Evolutionary conservation across 2,888 invertebrate species (phyloP).

Genomic region (Nomada fucata): DNA sequence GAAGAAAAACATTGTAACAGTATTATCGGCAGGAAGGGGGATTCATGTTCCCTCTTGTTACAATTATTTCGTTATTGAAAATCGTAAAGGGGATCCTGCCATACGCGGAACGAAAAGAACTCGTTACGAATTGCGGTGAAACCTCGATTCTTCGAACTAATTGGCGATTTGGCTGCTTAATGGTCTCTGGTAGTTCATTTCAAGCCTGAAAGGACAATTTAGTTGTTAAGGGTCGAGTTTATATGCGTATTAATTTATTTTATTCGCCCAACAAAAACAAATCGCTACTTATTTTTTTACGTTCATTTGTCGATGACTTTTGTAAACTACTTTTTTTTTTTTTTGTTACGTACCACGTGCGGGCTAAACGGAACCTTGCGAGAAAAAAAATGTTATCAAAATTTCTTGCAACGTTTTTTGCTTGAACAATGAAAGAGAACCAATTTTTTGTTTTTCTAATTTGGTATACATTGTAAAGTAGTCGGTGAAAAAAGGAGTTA

Average conservation of each 20-base stretch:
- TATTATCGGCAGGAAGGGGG: constrained; percentile 33
- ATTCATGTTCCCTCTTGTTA: neutral
- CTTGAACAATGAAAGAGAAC: no score
- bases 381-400: neutral
- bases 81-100: neutral
- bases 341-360: neutral
- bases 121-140: neutral
- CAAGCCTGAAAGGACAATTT: neutral
- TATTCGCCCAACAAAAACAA: constrained; percentile 7
- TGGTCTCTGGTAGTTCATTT: neutral
- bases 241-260: constrained; percentile 27
- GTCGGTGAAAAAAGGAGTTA: no score
- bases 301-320: constrained; percentile 6
- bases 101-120: neutral
- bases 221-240: constrained; percentile 22
- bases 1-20: constrained; percentile 37
- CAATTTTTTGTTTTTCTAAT: neutral
- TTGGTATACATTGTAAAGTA: no score
- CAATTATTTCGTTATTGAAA: neutral
- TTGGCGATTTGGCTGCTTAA: neutral
- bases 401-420: no score
- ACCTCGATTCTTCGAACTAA: constrained; percentile 18
- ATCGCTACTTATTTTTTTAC: constrained; percentile 36
- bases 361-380: constrained; percentile 1
- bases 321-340: neutral